These are phyloP conservation scores for Triplophysa dalaica DNA, from an alignment of 2,113 vertebrate genomes.

Conservation along the genomic window DNA sequence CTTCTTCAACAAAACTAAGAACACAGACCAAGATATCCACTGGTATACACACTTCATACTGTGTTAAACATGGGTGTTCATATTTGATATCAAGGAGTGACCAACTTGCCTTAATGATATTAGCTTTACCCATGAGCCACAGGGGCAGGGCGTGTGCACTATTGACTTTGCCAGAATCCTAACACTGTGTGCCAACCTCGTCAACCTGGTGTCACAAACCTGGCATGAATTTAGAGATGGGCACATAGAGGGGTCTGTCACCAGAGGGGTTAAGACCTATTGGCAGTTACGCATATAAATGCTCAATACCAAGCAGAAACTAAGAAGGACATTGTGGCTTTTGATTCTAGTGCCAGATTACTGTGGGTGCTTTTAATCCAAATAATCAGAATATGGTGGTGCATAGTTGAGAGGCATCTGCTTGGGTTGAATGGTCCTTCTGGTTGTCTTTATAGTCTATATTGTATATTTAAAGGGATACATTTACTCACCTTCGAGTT, in stretches of 20 bases:
- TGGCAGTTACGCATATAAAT: constrained; percentile 9
- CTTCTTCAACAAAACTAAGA: background rate
- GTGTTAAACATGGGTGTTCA: background rate
- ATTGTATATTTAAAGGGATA: too few relatives aligned
- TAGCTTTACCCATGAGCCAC: background rate
- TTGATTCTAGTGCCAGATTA: constrained; percentile 61
- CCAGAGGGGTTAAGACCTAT: constrained; percentile 48
- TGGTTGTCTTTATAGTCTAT: background rate
- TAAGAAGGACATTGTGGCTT: constrained; percentile 61
- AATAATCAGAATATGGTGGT: background rate
- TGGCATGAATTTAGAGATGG: constrained; percentile 57
- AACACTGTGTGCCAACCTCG: constrained; percentile 33
- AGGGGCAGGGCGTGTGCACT: background rate
- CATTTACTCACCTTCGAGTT: too few relatives aligned
- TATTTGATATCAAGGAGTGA: background rate
- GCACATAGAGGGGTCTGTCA: constrained; percentile 60
- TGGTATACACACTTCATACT: background rate
- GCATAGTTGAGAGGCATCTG: constrained; percentile 10
- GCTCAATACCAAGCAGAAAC: constrained; percentile 12
- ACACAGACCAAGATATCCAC: background rate
- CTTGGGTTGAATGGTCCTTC: constrained; percentile 5
- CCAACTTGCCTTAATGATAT: background rate
- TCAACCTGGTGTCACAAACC: constrained; percentile 59
- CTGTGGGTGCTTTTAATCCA: constrained; percentile 21
- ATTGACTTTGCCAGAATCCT: constrained; percentile 35